Evolutionary conservation across 2,113 vertebrate species (phyloP).

Genomic region (Sapajus apella): DNA sequence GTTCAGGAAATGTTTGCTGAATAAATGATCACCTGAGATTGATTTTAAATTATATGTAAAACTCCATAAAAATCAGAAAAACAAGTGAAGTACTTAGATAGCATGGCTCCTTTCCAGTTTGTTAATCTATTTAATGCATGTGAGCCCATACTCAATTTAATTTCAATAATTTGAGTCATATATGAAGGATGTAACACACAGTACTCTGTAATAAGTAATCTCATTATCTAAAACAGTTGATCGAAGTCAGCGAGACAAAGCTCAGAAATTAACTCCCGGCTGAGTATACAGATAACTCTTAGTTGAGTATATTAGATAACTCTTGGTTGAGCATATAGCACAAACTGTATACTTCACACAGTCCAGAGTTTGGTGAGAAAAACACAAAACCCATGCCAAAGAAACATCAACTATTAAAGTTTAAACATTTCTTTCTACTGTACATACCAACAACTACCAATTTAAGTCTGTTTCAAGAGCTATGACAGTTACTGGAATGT

Average conservation of each 20-base stretch:
- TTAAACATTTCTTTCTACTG: neutral
- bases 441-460: neutral
- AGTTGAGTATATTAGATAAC: neutral
- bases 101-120: neutral
- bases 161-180: constrained; percentile 18
- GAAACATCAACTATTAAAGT: neutral
- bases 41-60: constrained; percentile 27
- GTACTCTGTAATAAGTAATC: neutral
- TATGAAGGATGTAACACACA: neutral
- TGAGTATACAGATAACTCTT: neutral
- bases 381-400: neutral
- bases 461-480: neutral
- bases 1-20: neutral
- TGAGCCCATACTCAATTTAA: neutral
- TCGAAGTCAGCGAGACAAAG: neutral
- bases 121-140: neutral
- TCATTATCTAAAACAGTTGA: neutral
- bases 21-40: neutral
- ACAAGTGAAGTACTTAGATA: constrained; percentile 33
- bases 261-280: neutral
- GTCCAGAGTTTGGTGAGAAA: neutral
- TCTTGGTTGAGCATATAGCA: neutral
- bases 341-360: neutral
- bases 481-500: neutral
- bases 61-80: constrained; percentile 43